A percentile compares a stretch with the other conserved stretches of the same genome.
Evolutionary conservation across 1,140 invertebrate species (phyloP).

Genomic region (Panulirus ornatus): DNA sequence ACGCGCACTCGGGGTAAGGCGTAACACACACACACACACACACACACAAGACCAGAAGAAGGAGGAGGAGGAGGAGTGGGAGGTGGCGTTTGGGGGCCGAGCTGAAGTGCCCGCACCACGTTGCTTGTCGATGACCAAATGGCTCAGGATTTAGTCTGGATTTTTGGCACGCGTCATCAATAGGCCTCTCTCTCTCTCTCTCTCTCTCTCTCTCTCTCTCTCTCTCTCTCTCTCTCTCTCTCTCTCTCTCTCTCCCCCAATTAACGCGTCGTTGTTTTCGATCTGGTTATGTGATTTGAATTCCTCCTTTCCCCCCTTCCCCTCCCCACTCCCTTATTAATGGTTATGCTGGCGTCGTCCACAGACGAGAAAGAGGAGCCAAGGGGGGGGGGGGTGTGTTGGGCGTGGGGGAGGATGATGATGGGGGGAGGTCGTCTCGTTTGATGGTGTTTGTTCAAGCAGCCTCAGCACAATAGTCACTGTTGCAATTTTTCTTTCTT

Average conservation of each 20-base stretch:
- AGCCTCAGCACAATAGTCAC: background rate
- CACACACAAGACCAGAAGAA: background rate
- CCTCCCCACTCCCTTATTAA: background rate
- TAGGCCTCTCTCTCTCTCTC: conserved; percentile 32
- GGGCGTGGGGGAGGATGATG: too few relatives aligned
- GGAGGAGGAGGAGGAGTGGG: background rate
- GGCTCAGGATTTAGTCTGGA: conserved; percentile 38
- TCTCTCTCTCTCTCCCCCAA: conserved; percentile 50
- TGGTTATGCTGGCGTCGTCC: background rate
- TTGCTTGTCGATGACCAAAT: conserved; percentile 10
- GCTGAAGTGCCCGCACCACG: background rate
- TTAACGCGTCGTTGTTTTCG: conserved; percentile 60
- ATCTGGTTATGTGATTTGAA: conserved; percentile 52
- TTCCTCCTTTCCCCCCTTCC: conserved; percentile 32
- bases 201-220: conserved; percentile 27
- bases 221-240: conserved; percentile 49
- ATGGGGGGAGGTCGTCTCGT: too few relatives aligned
- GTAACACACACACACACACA: too few relatives aligned
- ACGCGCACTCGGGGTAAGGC: too few relatives aligned
- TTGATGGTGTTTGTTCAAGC: background rate
- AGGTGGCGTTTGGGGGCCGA: background rate
- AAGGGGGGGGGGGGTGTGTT: too few relatives aligned
- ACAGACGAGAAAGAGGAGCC: background rate
- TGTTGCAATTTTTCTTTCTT: background rate
- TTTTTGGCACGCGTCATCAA: conserved; percentile 50